phyloP scores from a whole-genome alignment of 2,113 vertebrate genomes.

The Brachyhypopomus occidentalis region DNA sequence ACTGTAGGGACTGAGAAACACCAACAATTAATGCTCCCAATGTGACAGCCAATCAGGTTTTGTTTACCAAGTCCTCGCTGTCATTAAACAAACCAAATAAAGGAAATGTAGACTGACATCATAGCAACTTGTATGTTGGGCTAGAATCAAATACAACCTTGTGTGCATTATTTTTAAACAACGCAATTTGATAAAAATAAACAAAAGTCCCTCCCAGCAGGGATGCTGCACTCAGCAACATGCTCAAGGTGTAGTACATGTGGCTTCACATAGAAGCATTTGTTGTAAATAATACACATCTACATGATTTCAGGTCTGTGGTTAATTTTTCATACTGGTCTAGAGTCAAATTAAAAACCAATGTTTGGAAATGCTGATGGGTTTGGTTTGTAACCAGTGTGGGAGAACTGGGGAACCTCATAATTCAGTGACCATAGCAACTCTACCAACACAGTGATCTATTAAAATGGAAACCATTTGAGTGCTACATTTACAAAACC shows the following conservation, averaged over 20 bases:
- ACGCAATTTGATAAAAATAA: background rate
- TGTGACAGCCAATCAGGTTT: background rate
- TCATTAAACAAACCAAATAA: no score
- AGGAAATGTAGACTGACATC: no score
- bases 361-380: no score
- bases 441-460: no score
- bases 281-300: background rate
- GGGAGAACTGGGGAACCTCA: no score
- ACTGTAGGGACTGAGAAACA: constrained; percentile 54
- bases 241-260: background rate
- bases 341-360: background rate
- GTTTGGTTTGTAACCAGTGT: no score
- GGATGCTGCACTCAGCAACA: background rate
- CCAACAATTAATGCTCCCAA: constrained; percentile 19
- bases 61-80: no score
- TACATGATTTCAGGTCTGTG: background rate
- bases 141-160: background rate
- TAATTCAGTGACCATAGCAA: no score
- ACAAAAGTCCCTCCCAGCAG: background rate
- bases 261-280: no score
- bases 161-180: background rate
- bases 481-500: no score
- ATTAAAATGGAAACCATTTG: no score
- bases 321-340: background rate
- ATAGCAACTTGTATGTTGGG: background rate